Evolutionary conservation across 2,888 invertebrate genomes (phyloP).

Genomic region (Xestia c-nigrum): DNA sequence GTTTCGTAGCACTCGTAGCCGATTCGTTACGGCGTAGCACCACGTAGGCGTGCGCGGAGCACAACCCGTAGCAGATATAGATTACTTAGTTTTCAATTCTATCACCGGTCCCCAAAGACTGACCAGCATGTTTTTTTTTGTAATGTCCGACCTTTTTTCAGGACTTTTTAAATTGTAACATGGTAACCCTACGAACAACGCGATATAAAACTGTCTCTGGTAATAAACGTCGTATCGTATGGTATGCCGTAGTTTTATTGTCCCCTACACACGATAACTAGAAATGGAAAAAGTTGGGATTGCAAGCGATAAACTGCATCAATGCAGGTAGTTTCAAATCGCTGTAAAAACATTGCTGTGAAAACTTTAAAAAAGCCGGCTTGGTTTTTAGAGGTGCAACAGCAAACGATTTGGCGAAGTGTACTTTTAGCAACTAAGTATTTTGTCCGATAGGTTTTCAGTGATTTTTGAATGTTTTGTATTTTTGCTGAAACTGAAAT

Average conservation of each 20-base stretch:
- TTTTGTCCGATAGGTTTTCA: background rate
- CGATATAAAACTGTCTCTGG: slow-evolving; percentile 54
- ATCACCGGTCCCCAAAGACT: too few relatives aligned
- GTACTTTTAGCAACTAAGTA: slow-evolving; percentile 15
- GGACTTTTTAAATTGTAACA: background rate
- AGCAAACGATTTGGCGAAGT: slow-evolving; percentile 6
- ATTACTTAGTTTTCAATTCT: too few relatives aligned
- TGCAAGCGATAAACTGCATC: slow-evolving; percentile 63
- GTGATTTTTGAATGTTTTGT: slow-evolving; percentile 6
- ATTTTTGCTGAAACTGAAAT: background rate
- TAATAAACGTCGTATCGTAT: slow-evolving; percentile 62
- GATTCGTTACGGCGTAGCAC: too few relatives aligned
- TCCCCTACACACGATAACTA: slow-evolving; percentile 49
- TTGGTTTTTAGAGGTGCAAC: slow-evolving; percentile 29
- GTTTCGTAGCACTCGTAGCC: too few relatives aligned
- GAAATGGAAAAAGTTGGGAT: slow-evolving; percentile 68
- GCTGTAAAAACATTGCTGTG: background rate
- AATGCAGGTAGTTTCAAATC: slow-evolving; percentile 36
- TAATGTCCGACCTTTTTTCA: background rate
- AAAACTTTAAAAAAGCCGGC: slow-evolving; percentile 35
- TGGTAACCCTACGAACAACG: slow-evolving; percentile 33
- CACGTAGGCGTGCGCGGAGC: too few relatives aligned
- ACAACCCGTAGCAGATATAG: too few relatives aligned
- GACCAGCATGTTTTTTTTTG: background rate
- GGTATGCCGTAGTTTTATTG: slow-evolving; percentile 55